Percentiles rank a stretch among this genome's conserved stretches.
Evolutionary conservation across 2,888 invertebrate species (phyloP).

Genomic region (Hemaris fuciformis): DNA sequence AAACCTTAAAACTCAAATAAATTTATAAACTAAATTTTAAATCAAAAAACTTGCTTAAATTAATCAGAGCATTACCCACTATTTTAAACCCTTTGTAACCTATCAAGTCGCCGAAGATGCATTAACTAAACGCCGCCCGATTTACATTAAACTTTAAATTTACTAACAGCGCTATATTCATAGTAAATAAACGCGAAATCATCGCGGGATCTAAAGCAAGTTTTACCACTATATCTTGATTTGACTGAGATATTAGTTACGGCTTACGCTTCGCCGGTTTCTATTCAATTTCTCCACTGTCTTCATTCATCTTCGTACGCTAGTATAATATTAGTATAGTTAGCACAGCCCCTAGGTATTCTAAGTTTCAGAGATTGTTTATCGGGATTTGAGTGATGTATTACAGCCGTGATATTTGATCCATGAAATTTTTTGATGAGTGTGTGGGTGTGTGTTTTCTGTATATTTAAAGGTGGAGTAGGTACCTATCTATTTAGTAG

Average conservation of each 20-base stretch:
- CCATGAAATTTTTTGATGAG: too few relatives aligned
- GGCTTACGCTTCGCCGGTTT: conserved; percentile 1
- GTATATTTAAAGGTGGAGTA: too few relatives aligned
- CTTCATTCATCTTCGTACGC: background rate
- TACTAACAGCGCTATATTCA: background rate
- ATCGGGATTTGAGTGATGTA: too few relatives aligned
- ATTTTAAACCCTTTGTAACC: background rate
- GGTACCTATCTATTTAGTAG: too few relatives aligned
- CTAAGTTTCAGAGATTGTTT: background rate
- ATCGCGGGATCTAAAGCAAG: background rate
- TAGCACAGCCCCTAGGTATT: background rate
- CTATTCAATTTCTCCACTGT: conserved; percentile 4
- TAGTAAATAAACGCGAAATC: background rate
- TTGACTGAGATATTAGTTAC: background rate
- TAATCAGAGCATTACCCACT: too few relatives aligned
- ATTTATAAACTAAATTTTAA: too few relatives aligned
- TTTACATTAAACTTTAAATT: background rate
- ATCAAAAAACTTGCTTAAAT: too few relatives aligned
- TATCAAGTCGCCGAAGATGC: background rate
- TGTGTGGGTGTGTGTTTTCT: too few relatives aligned
- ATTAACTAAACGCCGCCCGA: background rate
- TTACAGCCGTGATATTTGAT: too few relatives aligned
- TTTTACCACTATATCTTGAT: conserved; percentile 1
- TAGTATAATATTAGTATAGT: background rate
- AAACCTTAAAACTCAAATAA: too few relatives aligned